phyloP scores from a whole-genome alignment of 2,888 invertebrate species.

The Therioaphis trifolii region DNA sequence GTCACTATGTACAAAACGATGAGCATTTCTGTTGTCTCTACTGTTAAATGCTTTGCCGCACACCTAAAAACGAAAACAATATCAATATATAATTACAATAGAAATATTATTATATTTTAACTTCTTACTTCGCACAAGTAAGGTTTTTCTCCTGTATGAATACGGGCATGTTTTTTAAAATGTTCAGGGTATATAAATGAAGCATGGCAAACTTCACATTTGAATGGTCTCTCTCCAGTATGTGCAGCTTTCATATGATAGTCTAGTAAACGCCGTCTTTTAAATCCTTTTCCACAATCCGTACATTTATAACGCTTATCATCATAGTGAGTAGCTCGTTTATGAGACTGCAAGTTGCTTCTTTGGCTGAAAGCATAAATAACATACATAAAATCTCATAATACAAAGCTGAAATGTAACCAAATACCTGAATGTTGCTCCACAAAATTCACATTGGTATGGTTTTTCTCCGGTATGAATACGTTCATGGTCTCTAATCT shows the following conservation, averaged over 20 bases:
- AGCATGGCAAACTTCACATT: constrained; percentile 79
- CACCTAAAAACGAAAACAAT: constrained; percentile 71
- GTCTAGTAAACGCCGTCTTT: constrained; percentile 78
- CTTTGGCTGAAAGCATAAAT: constrained; percentile 73
- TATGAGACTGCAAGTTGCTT: constrained; percentile 84
- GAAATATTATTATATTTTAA: neutral
- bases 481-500: constrained; percentile 83
- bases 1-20: constrained; percentile 85
- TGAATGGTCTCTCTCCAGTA: constrained; percentile 81
- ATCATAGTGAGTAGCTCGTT: constrained; percentile 81
- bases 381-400: neutral
- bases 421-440: constrained; percentile 76
- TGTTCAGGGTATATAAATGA: constrained; percentile 87
- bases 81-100: constrained; percentile 30
- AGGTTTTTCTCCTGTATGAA: constrained; percentile 83
- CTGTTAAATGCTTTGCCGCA: constrained; percentile 88
- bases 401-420: neutral
- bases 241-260: constrained; percentile 86
- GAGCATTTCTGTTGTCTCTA: constrained; percentile 85
- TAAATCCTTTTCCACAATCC: constrained; percentile 80
- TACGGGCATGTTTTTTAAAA: constrained; percentile 82
- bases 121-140: constrained; percentile 76
- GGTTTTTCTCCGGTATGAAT: constrained; percentile 86
- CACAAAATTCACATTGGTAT: constrained; percentile 82
- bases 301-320: constrained; percentile 80